Conservation (phyloP, 2,797 vertebrate genomes). For the Trichosurus vulpecula region DNA sequence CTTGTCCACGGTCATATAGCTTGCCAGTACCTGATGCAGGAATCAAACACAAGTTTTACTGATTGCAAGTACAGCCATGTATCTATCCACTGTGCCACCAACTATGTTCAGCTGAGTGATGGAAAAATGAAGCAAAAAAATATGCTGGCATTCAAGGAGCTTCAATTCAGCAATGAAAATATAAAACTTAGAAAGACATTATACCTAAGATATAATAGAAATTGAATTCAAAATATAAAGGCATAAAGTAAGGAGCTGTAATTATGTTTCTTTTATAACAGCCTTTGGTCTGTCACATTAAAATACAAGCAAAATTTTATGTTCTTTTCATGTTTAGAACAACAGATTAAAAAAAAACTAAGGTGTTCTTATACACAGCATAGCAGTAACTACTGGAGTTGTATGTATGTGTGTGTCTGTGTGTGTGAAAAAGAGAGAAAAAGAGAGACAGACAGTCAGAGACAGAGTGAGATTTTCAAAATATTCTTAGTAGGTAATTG, state of each 20-base stretch:
- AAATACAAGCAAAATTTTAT: not conserved
- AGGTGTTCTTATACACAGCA: too few relatives aligned
- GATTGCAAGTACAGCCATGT: not conserved
- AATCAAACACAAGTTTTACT: not conserved
- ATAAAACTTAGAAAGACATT: too few relatives aligned
- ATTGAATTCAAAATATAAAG: not conserved
- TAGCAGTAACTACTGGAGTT: too few relatives aligned
- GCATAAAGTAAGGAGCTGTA: not conserved
- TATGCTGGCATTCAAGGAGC: not conserved
- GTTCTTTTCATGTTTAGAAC: not conserved
- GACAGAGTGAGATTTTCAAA: constrained; percentile 42
- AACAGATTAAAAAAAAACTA: too few relatives aligned
- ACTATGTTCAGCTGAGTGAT: not conserved
- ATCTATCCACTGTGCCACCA: not conserved
- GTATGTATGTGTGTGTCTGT: too few relatives aligned
- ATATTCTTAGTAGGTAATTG: constrained; percentile 68
- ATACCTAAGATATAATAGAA: not conserved
- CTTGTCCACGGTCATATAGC: too few relatives aligned
- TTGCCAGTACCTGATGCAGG: too few relatives aligned
- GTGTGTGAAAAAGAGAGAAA: too few relatives aligned
- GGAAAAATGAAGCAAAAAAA: not conserved
- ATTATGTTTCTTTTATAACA: not conserved
- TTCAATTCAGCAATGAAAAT: not conserved
- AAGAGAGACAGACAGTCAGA: not conserved
- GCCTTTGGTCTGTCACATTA: not conserved